Percentiles rank a stretch among this genome's conserved stretches.
These are phyloP conservation scores for Acrocephalus arundinaceus DNA, from an alignment of 2,113 vertebrate genomes.

Conservation along the genomic window DNA sequence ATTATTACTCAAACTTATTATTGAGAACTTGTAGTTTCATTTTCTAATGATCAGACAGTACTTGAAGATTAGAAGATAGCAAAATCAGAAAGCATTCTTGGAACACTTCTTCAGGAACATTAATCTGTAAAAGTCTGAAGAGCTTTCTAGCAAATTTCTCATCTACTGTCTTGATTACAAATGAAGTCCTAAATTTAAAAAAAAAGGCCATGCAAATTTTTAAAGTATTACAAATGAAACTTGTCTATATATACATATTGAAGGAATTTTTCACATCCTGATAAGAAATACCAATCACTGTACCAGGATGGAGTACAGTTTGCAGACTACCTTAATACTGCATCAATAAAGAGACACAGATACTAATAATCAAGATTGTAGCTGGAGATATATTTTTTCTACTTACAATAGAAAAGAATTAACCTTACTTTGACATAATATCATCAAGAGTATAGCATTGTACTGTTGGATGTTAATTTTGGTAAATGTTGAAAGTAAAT, in stretches of 20 bases:
- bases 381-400: not conserved
- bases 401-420: not conserved
- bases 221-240: not conserved
- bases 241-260: not conserved
- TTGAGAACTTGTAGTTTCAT: not conserved
- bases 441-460: not conserved
- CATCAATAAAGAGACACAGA: not conserved
- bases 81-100: not conserved
- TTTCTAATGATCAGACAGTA: not conserved
- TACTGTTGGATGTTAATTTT: not conserved
- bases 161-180: not conserved
- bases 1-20: not conserved
- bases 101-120: not conserved
- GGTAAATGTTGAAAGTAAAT: not conserved
- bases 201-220: not conserved
- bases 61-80: not conserved
- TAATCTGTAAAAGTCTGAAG: not conserved
- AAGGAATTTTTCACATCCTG: not conserved
- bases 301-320: not conserved
- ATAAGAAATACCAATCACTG: not conserved
- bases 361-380: not conserved
- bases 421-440: not conserved
- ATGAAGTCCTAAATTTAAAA: not conserved
- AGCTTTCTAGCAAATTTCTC: not conserved
- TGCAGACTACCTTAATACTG: not conserved